Evolutionary conservation across 2,113 vertebrate genomes (phyloP), one percentile per base, ranked within the genome.

Genomic region (Cacatua alba): DNA sequence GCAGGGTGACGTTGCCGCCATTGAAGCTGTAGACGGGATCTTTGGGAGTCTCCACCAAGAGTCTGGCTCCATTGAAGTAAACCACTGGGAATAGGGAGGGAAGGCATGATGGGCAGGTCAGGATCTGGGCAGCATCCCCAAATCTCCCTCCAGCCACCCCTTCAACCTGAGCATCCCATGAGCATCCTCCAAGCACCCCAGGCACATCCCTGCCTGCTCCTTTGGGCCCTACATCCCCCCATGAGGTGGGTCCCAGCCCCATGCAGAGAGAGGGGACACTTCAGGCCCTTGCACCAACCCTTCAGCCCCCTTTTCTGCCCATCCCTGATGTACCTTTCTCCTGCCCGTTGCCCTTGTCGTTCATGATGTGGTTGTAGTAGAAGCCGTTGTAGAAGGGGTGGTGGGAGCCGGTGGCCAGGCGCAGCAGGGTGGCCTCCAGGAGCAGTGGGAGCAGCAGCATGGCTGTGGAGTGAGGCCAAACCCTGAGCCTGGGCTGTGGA

Each of bases 301-400:
- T 25, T 33, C 18, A 23, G 31, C 8, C 39, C 49, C 6, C 15
- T 28, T 53, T 26, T 51, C 43, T 37, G 37, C 75, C n/a, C 20
- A 2, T 17, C 90, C 76, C 68, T 43, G 1, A 53, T 55, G 71
- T 96, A 37, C 98, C 97, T 96, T 98, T 98, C 75, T 98, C 98
- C 7, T 98, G 96, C 48, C 97, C 86, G 0, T 97, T 95, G 35
- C 85, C 95, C 8, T 92, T 51, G 82, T 97, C 95, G 2, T 97
- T 98, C 77, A 98, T 95, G 74, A 98, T 84, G 60, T 97, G 98
- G 76, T 98, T 98, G 94, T 99, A 99, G 96, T 98, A 98, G 96
- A 99, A 99, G 81, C 99, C 98, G 0, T 99, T 99, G 97, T 97
- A 98, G 98, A 98, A 99, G 11, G 97, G 97, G 55, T 92, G 90